A percentile compares a stretch with the other conserved stretches of the same genome.
Conservation (phyloP, 2,113 vertebrate genomes). For the Naja naja region DNA sequence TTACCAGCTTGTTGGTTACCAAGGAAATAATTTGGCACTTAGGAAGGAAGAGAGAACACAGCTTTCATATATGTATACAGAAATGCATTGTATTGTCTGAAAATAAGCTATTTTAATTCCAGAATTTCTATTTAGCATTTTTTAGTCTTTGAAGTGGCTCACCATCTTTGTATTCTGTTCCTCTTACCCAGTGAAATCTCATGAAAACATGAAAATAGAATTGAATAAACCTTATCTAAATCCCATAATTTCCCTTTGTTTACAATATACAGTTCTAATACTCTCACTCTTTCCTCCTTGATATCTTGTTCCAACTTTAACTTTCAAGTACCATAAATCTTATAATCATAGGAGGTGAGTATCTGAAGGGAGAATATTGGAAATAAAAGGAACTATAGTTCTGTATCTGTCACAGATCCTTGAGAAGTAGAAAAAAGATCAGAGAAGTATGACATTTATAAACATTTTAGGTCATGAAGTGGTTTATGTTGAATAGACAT, state of each 20-base stretch:
- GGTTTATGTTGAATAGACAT: not conserved
- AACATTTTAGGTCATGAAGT: not conserved
- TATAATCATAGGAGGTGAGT: not conserved
- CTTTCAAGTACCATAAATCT: not conserved
- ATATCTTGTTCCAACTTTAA: not conserved
- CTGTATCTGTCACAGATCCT: not conserved
- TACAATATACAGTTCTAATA: not conserved
- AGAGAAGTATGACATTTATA: not conserved
- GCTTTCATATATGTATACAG: not conserved
- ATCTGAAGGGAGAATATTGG: not conserved
- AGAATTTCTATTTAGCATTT: not conserved
- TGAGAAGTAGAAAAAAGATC: not conserved
- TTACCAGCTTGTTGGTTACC: conserved; percentile 1
- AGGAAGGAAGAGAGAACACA: not conserved
- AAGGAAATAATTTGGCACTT: conserved; percentile 21
- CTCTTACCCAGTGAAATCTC: not conserved
- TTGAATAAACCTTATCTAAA: not conserved
- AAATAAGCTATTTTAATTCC: conserved; percentile 10
- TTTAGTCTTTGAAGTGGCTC: not conserved
- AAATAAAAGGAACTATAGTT: not conserved
- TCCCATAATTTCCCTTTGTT: not conserved
- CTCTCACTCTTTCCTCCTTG: not conserved
- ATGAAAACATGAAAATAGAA: not conserved
- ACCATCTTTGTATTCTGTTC: not conserved
- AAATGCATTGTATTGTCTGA: not conserved